Evolutionary conservation across 1,140 invertebrate species (phyloP).

Genomic region (Papilio aristodemus): DNA sequence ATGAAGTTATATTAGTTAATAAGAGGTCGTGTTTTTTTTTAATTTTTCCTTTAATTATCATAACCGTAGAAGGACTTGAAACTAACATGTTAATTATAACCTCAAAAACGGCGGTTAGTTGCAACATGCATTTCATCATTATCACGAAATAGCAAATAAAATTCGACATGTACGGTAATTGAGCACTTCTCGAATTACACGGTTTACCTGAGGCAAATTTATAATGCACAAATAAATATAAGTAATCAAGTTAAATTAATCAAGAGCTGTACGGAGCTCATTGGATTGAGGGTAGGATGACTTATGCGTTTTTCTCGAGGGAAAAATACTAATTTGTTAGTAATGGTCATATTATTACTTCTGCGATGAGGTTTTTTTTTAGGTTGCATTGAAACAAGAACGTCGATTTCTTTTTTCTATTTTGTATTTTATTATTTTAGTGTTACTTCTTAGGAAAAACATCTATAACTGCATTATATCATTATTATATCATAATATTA

Average conservation of each 20-base stretch:
- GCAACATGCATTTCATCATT: conserved; percentile 18
- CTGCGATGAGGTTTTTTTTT: neutral
- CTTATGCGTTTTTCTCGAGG: neutral
- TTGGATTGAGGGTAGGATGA: neutral
- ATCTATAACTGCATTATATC: too few relatives aligned
- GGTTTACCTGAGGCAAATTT: conserved; percentile 24
- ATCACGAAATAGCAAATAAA: conserved; percentile 12
- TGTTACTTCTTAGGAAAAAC: too few relatives aligned
- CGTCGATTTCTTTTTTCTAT: too few relatives aligned
- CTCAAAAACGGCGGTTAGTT: neutral
- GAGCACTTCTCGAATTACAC: conserved; percentile 6
- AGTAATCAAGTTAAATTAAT: conserved; percentile 8
- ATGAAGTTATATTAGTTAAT: conserved; percentile 6
- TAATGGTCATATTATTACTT: neutral
- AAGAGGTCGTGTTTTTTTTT: neutral
- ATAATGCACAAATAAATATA: conserved; percentile 9
- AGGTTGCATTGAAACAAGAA: too few relatives aligned
- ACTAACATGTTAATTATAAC: conserved; percentile 15
- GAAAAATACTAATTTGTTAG: neutral
- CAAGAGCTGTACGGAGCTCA: neutral
- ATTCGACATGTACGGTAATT: conserved; percentile 17
- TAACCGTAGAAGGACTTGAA: conserved; percentile 3
- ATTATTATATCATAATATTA: too few relatives aligned
- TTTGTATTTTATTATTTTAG: too few relatives aligned
- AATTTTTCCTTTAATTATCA: conserved; percentile 11